A percentile compares a stretch with the other conserved stretches of the same genome.
These are phyloP conservation scores for Phylloscopus whistleri DNA, from an alignment of 2,113 vertebrate genomes.

Conservation along the genomic window DNA sequence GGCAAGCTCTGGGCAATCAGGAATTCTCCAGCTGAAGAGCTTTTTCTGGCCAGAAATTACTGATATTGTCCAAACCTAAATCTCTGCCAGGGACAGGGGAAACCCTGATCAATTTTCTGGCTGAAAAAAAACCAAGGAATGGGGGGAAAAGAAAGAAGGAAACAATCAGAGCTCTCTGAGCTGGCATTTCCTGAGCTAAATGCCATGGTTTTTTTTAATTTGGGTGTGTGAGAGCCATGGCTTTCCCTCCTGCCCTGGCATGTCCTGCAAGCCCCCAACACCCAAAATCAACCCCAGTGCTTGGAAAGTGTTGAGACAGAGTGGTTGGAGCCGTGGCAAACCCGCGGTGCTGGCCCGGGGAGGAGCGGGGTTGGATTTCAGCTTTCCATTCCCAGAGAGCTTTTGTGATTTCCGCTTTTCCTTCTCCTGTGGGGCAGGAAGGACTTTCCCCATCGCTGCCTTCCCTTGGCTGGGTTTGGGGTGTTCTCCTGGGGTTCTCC, in stretches of 20 bases:
- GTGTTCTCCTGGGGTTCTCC: neutral
- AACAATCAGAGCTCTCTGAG: neutral
- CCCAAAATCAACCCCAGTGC: neutral
- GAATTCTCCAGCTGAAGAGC: neutral
- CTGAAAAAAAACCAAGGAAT: neutral
- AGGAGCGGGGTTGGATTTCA: neutral
- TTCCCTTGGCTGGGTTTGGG: neutral
- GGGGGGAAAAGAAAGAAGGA: neutral
- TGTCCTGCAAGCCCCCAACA: neutral
- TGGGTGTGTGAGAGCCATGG: neutral
- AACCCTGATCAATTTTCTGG: neutral
- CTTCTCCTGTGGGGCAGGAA: rapidly evolving
- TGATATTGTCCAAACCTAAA: neutral
- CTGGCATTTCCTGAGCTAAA: neutral
- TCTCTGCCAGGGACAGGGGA: neutral
- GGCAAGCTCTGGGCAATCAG: neutral
- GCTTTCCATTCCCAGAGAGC: neutral
- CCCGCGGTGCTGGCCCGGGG: rapidly evolving
- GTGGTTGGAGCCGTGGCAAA: neutral
- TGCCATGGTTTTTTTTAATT: neutral
- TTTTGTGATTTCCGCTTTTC: neutral
- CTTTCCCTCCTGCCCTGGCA: neutral
- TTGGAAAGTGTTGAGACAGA: neutral
- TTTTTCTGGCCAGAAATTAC: neutral
- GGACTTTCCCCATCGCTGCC: neutral